phyloP scores from a whole-genome alignment of 2,113 vertebrate genomes.

The Anguilla rostrata region DNA sequence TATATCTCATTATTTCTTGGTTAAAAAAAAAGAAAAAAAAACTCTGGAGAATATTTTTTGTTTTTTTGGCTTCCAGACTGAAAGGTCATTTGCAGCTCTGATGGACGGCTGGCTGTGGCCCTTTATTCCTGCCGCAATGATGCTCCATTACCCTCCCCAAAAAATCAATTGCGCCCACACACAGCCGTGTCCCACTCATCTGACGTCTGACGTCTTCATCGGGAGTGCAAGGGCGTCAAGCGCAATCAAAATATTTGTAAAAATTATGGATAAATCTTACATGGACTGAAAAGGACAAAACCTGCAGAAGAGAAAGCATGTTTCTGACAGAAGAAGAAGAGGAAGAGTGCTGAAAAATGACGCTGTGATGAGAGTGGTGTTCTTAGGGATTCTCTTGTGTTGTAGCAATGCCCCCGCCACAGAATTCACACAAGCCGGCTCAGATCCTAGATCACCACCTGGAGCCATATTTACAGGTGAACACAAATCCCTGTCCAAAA shows the following conservation, averaged over 20 bases:
- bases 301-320: not conserved
- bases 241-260: not conserved
- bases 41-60: not conserved
- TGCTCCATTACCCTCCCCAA: not conserved
- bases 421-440: not conserved
- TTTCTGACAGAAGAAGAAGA: not conserved
- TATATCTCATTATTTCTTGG: constrained; percentile 26
- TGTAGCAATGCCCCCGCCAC: not conserved
- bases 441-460: not conserved
- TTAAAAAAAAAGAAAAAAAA: constrained; percentile 2
- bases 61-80: not conserved
- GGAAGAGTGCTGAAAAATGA: not conserved
- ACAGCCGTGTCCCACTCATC: not conserved
- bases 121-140: constrained; percentile 1
- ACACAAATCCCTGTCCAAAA: not conserved
- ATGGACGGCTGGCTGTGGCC: not conserved
- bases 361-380: not conserved
- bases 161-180: constrained; percentile 2
- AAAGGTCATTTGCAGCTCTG: constrained; percentile 15
- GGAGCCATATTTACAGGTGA: not conserved
- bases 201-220: not conserved
- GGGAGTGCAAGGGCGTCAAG: not conserved
- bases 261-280: not conserved
- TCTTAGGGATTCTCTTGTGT: not conserved
- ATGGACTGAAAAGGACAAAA: not conserved